A percentile compares a stretch with the other conserved stretches of the same genome.
phyloP scores from a whole-genome alignment of 1,140 invertebrate genomes.

The Leptinotarsa texana region DNA sequence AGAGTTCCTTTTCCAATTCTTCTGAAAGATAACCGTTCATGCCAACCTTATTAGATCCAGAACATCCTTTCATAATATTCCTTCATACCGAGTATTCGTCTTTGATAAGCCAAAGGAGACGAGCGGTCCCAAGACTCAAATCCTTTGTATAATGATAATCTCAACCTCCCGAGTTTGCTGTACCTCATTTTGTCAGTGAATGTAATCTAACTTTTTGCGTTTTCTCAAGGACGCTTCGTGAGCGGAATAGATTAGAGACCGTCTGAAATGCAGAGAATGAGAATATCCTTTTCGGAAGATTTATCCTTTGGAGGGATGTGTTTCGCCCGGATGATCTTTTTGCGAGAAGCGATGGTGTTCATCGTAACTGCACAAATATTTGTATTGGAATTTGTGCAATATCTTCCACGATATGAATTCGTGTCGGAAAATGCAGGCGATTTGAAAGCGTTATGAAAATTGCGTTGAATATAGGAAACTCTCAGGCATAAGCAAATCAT shows the following conservation, averaged over 20 bases:
- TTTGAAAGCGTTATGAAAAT: too few relatives aligned
- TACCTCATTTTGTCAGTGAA: slow-evolving; percentile 15
- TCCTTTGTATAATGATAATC: slow-evolving; percentile 28
- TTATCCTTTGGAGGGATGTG: slow-evolving; percentile 1
- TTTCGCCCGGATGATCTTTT: background rate
- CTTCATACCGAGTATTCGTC: slow-evolving; percentile 32
- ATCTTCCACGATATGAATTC: background rate
- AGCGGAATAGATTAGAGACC: slow-evolving; percentile 7
- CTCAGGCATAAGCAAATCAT: too few relatives aligned
- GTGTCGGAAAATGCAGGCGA: too few relatives aligned
- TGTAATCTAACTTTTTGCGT: slow-evolving; percentile 25
- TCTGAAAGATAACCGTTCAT: slow-evolving; percentile 35
- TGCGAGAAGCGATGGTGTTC: background rate
- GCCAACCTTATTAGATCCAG: slow-evolving; percentile 37
- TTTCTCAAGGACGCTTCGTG: background rate
- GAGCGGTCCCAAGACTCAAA: slow-evolving; percentile 27
- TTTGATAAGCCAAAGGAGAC: slow-evolving; percentile 32
- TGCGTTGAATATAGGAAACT: too few relatives aligned
- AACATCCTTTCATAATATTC: slow-evolving; percentile 37
- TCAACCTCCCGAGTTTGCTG: slow-evolving; percentile 4
- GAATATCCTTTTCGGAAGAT: slow-evolving; percentile 3
- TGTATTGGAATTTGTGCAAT: slow-evolving; percentile 1
- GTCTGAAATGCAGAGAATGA: background rate
- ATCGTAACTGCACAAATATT: background rate
- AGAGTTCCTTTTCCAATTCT: too few relatives aligned